These are phyloP conservation scores for Arge pagana DNA, from an alignment of 2,888 invertebrate genomes.

Conservation along the genomic window DNA sequence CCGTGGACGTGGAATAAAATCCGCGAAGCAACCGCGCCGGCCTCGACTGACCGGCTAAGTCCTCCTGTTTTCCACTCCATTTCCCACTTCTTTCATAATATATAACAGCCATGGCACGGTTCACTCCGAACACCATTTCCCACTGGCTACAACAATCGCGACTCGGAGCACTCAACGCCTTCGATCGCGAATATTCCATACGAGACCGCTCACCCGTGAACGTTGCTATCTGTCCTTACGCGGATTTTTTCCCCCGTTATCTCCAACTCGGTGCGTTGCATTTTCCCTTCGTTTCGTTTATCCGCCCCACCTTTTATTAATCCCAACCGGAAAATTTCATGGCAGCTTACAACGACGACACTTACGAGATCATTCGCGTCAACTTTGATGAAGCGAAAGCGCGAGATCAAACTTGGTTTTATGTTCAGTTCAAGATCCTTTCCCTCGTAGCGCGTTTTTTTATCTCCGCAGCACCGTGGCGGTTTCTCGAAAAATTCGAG, in stretches of 20 bases:
- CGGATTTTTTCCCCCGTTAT: slow-evolving; percentile 7
- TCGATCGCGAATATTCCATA: slow-evolving; percentile 12
- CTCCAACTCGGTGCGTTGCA: background rate
- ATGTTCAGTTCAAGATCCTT: too few species aligned
- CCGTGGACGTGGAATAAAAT: too few species aligned
- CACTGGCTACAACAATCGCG: slow-evolving; percentile 2
- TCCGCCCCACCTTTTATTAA: too few species aligned
- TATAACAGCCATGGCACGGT: slow-evolving; percentile 23
- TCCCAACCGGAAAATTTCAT: too few species aligned
- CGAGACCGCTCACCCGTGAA: slow-evolving; percentile 17
- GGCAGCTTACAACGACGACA: too few species aligned
- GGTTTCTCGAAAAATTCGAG: too few species aligned
- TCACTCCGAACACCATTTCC: slow-evolving; percentile 8
- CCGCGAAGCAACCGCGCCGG: background rate
- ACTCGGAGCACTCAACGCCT: slow-evolving; percentile 15
- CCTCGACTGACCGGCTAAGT: slow-evolving; percentile 5
- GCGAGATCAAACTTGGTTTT: too few species aligned
- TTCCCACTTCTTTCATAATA: slow-evolving; percentile 42
- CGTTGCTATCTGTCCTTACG: slow-evolving; percentile 18
- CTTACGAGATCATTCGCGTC: too few species aligned
- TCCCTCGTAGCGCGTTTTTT: too few species aligned
- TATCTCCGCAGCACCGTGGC: too few species aligned
- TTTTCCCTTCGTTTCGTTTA: too few species aligned
- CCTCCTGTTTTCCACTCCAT: slow-evolving; percentile 44
- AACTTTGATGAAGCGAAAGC: too few species aligned